These are phyloP conservation scores for Ctenochaetus hawaiiensis DNA, from an alignment of 2,797 vertebrate genomes.

Conservation along the genomic window DNA sequence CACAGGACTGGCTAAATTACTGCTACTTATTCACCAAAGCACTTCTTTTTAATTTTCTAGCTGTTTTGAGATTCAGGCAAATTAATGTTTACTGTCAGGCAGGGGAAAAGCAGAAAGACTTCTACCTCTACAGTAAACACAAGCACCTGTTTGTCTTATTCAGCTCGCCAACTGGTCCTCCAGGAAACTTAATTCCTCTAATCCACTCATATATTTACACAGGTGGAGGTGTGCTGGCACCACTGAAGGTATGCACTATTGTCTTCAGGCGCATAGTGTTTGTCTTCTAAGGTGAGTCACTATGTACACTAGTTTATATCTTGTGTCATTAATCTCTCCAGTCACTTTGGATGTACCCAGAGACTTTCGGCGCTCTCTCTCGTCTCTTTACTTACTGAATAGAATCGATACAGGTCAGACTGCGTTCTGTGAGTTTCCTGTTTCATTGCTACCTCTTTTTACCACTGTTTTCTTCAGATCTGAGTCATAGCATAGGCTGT, in stretches of 20 bases:
- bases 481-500: conserved; percentile 16
- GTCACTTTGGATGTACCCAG: conserved; percentile 20
- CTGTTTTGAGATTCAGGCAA: conserved; percentile 40
- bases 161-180: conserved; percentile 60
- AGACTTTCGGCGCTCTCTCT: conserved; percentile 12
- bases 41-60: conserved; percentile 32
- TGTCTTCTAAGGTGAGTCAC: conserved; percentile 41
- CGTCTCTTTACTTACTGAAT: conserved; percentile 17
- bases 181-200: conserved; percentile 59
- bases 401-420: conserved; percentile 17
- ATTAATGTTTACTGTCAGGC: conserved; percentile 53
- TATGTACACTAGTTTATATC: conserved; percentile 43
- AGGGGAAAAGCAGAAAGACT: conserved; percentile 19
- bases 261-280: conserved; percentile 44
- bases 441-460: conserved; percentile 30
- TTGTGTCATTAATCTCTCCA: conserved; percentile 49
- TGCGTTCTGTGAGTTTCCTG: conserved; percentile 15
- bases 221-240: conserved; percentile 49
- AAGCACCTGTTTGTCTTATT: conserved; percentile 60
- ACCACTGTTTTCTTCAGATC: conserved; percentile 4
- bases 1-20: conserved; percentile 35
- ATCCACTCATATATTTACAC: conserved; percentile 66
- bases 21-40: conserved; percentile 33
- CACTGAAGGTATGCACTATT: conserved; percentile 20
- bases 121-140: conserved; percentile 50